Evolutionary conservation across 2,113 vertebrate species (phyloP), one percentile per base, ranked within the genome.

Genomic region (Elachura formosa): DNA sequence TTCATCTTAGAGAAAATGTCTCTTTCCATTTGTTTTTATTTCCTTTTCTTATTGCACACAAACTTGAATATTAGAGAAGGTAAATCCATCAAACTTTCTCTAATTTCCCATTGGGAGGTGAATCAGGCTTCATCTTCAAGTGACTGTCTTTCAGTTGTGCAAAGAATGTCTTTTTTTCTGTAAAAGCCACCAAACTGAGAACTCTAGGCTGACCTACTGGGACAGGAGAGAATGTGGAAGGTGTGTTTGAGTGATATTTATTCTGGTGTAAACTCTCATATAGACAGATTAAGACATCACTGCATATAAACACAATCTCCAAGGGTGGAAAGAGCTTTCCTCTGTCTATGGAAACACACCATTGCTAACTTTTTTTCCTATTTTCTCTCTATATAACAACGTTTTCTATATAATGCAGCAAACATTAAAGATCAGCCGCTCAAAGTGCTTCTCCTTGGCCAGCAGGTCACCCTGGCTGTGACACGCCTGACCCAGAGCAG

Each of bases 1-100:
- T 71, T 93, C 55, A 77, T 94, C 58, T 34, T 67, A 38, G 46
- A 73, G 55, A 23, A 89, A 95, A 87, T 25, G 43, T 86, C 87
- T 88, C 46, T 93, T 94, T 84, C 63, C 56, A 52, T 84, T 93
- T 88, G 75, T 29, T 94, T 94, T 90, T 82, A 81, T 87, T 93
- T 94, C 61, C 14, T 90, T 22, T 12, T 67, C 12, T 85, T 74
- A 48, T 59, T 83, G n/a, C 55, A 55, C 34, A 89, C 31, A 93
- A 89, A 87, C 46, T 14, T 33, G 88, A 78, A 45, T 85, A 88
- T 88, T 90, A 49, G 43, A 75, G 84, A 93, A 59, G 84, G 46
- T 63, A 88, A 86, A 88, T 25, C 48, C 43, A 63, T 77, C 71
- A 62, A 69, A 58, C 25, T 80, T 90, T 36, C 33, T 29, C 40